Conservation (phyloP, 2,113 vertebrate species). For the Sinocyclocheilus rhinocerous region DNA sequence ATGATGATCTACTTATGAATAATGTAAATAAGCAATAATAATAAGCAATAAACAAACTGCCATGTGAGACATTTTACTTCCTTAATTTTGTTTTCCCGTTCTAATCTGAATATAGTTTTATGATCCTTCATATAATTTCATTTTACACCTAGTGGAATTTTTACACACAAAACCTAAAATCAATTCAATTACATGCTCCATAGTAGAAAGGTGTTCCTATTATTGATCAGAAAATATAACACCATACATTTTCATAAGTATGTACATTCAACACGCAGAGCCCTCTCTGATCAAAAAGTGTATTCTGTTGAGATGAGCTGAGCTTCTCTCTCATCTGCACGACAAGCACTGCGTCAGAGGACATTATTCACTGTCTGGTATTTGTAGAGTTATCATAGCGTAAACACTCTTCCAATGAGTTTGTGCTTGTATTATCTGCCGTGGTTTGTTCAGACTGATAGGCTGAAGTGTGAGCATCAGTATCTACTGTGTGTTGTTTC, state of each 20-base stretch:
- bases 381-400: slow-evolving; percentile 60
- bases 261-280: not conserved
- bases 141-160: not conserved
- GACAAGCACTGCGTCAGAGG: not conserved
- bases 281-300: not conserved
- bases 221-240: slow-evolving; percentile 32
- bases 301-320: not conserved
- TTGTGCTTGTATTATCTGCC: slow-evolving; percentile 64
- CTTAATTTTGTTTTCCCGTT: not conserved
- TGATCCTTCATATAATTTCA: not conserved
- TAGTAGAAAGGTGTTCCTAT: not conserved
- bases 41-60: not conserved
- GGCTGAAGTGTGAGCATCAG: slow-evolving; percentile 62
- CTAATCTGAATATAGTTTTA: not conserved
- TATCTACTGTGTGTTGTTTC: slow-evolving; percentile 68
- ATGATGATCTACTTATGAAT: not conserved
- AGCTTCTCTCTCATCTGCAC: not conserved
- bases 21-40: not conserved
- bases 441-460: slow-evolving; percentile 65
- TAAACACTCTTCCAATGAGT: slow-evolving; percentile 57
- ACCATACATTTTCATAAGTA: not conserved
- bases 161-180: slow-evolving; percentile 17
- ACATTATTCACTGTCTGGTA: slow-evolving; percentile 4
- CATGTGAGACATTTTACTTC: not conserved
- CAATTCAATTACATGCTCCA: not conserved